Conservation (phyloP, 2,113 vertebrate species). For the Pantherophis guttatus region DNA sequence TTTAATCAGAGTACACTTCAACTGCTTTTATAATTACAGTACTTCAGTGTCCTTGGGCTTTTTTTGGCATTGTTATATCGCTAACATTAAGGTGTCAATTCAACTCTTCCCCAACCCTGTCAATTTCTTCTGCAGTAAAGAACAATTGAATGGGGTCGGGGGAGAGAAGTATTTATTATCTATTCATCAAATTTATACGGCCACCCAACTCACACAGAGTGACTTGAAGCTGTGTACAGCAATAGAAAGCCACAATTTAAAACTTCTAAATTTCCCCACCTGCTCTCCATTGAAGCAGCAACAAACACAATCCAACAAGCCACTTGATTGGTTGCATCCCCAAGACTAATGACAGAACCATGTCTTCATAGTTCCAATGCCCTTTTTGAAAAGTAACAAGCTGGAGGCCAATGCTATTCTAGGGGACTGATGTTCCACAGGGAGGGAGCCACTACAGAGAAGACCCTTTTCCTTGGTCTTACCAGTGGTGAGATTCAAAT, state of each 20-base stretch:
- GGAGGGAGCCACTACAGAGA: neutral
- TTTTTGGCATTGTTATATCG: neutral
- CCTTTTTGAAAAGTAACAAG: neutral
- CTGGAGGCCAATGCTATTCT: neutral
- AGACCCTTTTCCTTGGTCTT: neutral
- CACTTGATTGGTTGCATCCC: neutral
- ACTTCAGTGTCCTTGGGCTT: neutral
- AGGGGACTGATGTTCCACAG: neutral
- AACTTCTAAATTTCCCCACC: neutral
- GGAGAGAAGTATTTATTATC: neutral
- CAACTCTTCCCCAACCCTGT: neutral
- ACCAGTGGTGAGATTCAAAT: neutral
- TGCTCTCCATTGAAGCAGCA: neutral
- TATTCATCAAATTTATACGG: neutral
- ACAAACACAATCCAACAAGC: neutral
- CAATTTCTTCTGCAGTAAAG: neutral
- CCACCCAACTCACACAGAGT: neutral
- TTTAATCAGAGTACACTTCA: neutral
- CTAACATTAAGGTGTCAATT: neutral
- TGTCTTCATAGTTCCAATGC: neutral
- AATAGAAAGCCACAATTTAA: neutral
- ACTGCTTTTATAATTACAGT: neutral
- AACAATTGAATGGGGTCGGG: neutral
- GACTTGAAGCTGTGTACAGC: neutral
- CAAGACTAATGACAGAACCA: neutral